Conservation (phyloP, 2,888 invertebrate genomes). For the Orthosia cruda region DNA sequence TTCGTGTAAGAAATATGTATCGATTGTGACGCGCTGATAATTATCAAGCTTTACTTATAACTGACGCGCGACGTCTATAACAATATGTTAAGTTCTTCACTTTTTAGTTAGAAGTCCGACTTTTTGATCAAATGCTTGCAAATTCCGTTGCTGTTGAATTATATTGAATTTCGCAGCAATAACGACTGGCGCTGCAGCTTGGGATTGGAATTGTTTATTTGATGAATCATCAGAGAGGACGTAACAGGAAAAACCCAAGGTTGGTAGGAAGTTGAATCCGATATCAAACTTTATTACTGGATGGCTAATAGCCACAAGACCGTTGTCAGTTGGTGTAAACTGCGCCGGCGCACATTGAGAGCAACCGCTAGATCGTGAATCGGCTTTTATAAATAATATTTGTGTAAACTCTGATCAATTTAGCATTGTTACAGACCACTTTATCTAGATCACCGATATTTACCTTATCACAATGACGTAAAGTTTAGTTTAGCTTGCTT, state of each 20-base stretch:
- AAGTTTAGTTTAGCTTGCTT: constrained; percentile 22
- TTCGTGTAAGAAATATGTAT: constrained; percentile 58
- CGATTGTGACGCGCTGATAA: constrained; percentile 53
- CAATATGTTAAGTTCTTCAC: constrained; percentile 26
- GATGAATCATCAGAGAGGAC: neutral
- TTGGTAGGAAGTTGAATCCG: neutral
- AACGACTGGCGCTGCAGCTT: neutral
- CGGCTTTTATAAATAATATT: constrained; percentile 78
- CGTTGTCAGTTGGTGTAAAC: constrained; percentile 15
- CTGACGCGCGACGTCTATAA: constrained; percentile 9
- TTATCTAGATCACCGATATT: neutral
- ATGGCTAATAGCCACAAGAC: neutral
- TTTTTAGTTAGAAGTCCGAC: constrained; percentile 25
- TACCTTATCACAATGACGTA: constrained; percentile 15
- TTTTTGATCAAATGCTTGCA: constrained; percentile 3
- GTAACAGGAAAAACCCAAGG: neutral
- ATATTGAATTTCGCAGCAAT: neutral
- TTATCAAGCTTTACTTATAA: constrained; percentile 9
- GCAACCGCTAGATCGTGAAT: constrained; percentile 67
- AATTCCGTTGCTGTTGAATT: neutral
- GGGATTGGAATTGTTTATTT: neutral
- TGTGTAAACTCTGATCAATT: constrained; percentile 75
- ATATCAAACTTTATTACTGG: constrained; percentile 2
- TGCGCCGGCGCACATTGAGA: constrained; percentile 27
- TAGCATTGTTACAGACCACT: constrained; percentile 54